Evolutionary conservation across 2,888 invertebrate genomes (phyloP), one percentile per base, ranked within the genome.

Genomic region (Muschampia plurimacula): DNA sequence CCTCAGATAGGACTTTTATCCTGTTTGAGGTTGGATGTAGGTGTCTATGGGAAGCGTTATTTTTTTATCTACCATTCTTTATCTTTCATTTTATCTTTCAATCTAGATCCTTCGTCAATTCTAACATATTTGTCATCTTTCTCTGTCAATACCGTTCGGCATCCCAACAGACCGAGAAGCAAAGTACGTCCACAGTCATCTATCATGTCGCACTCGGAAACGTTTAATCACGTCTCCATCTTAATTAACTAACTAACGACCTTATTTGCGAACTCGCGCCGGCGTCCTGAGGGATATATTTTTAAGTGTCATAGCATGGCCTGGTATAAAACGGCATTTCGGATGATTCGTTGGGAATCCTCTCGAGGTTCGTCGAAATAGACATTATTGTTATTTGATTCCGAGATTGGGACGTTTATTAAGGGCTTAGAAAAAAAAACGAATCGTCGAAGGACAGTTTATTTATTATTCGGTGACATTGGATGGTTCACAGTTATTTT

Each of bases 231-330:
- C 85, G 79, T 82, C 83, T 82, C 82, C 80, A 90, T 90, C 90
- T 90, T 89, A 91, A 91, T 91, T 90, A 91, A 89, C 84, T 86
- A 81, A 82, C 86, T 87, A 86, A 86, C 84, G 83, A 85, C 84
- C 84, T 84, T 81, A 87, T 87, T 89, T 86, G 83, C 82, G 74
- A 83, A 82, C 82, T 81, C 76, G 62, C 71, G 72, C 67, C 22
- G 60, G 44, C 44, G 44, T 67, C 72, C 67, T 67, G 15, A 32
- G 62, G 55, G 72, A 46, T 62, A 55, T 72, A 72, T 72, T 72
- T 72, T 72, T 72, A 72, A 67, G 72, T 72, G 72, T 72, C 28
- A 28, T 28, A 2, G 28, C 28, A 28, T 28, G 28, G 28, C 28
- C 2, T 32, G 32, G 32, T 32, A 3, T 32, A 32, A 22, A 67